A percentile compares a stretch with the other conserved stretches of the same genome.
phyloP scores from a whole-genome alignment of 2,797 vertebrate species.

The Characodon lateralis region DNA sequence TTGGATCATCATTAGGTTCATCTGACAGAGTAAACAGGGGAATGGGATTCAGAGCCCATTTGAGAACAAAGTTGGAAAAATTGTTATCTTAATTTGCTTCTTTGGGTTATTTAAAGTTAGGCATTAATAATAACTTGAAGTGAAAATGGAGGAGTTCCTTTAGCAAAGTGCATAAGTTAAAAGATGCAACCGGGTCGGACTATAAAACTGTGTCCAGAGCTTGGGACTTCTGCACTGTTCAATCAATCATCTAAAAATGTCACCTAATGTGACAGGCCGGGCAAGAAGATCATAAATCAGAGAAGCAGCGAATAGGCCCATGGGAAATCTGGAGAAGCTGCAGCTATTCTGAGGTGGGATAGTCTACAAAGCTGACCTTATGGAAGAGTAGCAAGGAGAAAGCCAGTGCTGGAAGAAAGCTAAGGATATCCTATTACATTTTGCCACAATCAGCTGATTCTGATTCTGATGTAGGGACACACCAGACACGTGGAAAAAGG shows the following conservation, averaged over 20 bases:
- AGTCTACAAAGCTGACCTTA: not conserved
- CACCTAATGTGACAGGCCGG: not conserved
- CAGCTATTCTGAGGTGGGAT: not conserved
- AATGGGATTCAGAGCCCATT: not conserved
- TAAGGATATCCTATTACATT: not conserved
- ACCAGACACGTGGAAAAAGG: not conserved
- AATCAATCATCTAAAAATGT: not conserved
- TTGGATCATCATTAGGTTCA: slow-evolving; percentile 31
- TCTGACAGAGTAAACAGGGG: slow-evolving; percentile 20
- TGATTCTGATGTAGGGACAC: not conserved
- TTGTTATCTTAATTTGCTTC: slow-evolving; percentile 18
- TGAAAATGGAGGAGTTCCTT: not conserved
- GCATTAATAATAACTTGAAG: not conserved
- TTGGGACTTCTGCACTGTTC: not conserved
- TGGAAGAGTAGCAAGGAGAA: not conserved
- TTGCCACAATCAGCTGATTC: no score
- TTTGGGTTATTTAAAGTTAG: not conserved
- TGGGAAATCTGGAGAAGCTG: not conserved
- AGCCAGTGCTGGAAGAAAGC: not conserved
- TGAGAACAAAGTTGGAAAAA: not conserved
- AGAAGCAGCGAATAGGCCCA: not conserved
- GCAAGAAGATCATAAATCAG: not conserved
- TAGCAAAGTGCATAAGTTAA: no score
- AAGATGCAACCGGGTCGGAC: not conserved
- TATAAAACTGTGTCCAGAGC: no score